phyloP scores from a whole-genome alignment of 2,797 vertebrate genomes.

The Cephalopachus bancanus region DNA sequence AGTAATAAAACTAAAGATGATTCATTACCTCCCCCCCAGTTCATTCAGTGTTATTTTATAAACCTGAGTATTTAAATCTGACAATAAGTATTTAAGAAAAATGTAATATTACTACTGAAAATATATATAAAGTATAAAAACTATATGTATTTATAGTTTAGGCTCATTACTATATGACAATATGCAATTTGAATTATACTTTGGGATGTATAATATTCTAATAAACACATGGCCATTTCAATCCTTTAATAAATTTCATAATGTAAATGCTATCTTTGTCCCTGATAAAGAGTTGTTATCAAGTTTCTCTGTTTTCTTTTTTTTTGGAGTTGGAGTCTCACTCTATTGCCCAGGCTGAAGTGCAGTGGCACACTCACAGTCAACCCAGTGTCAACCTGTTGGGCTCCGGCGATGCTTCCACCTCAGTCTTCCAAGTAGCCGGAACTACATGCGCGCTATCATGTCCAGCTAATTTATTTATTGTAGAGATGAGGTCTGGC shows the following conservation, averaged over 20 bases:
- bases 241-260: slow-evolving; percentile 44
- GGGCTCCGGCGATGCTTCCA: too few species aligned
- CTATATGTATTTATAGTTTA: background rate
- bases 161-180: background rate
- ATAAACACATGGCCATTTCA: background rate
- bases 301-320: background rate
- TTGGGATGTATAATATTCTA: background rate
- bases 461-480: too few species aligned
- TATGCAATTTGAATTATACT: background rate
- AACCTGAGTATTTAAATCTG: slow-evolving; percentile 40
- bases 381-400: too few species aligned
- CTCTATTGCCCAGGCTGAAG: too few species aligned
- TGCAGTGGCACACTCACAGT: too few species aligned
- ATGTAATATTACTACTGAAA: slow-evolving; percentile 31
- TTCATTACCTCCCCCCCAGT: background rate
- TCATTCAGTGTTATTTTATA: slow-evolving; percentile 41
- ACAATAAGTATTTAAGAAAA: slow-evolving; percentile 43
- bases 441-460: too few species aligned
- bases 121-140: slow-evolving; percentile 43
- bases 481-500: too few species aligned
- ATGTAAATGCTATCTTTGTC: slow-evolving; percentile 49
- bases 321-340: too few species aligned
- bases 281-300: slow-evolving; percentile 7
- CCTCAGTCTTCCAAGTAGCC: too few species aligned
- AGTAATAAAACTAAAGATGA: slow-evolving; percentile 40